A percentile compares a stretch with the other conserved stretches of the same genome.
Evolutionary conservation across 2,113 vertebrate genomes (phyloP).

Genomic region (Mesocricetus auratus): DNA sequence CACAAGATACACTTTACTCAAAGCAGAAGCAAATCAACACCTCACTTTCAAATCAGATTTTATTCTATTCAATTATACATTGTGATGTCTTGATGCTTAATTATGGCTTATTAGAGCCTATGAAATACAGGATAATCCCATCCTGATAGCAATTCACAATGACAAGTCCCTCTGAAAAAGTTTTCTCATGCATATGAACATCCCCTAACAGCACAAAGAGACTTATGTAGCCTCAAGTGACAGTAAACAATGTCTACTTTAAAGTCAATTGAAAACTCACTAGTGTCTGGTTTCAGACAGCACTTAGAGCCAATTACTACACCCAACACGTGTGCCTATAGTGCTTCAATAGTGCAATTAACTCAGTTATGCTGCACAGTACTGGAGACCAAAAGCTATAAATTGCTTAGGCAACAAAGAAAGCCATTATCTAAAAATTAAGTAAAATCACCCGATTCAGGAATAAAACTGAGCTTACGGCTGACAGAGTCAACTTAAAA

Average conservation of each 20-base stretch:
- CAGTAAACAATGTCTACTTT: constrained; percentile 67
- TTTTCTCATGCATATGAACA: constrained; percentile 66
- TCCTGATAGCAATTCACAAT: constrained; percentile 53
- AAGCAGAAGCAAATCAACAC: constrained; percentile 60
- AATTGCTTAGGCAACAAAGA: constrained; percentile 42
- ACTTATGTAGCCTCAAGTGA: constrained; percentile 57
- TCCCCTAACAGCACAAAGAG: constrained; percentile 28
- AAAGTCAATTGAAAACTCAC: constrained; percentile 70
- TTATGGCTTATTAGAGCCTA: constrained; percentile 67
- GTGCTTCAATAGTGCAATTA: constrained; percentile 68
- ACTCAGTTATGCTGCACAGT: constrained; percentile 23
- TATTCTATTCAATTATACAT: constrained; percentile 71
- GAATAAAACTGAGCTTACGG: neutral
- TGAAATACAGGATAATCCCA: constrained; percentile 63
- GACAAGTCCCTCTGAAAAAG: constrained; percentile 76
- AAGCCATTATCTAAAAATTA: constrained; percentile 57
- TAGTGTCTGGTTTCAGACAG: constrained; percentile 54
- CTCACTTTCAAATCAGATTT: constrained; percentile 60
- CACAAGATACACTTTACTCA: constrained; percentile 44
- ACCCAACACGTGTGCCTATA: neutral
- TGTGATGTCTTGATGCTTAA: constrained; percentile 68
- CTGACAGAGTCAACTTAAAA: constrained; percentile 38
- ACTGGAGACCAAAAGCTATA: constrained; percentile 29
- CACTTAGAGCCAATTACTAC: constrained; percentile 58
- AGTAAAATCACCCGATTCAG: constrained; percentile 1